Evolutionary conservation across 2,888 invertebrate species (phyloP).

Genomic region (Brachyptera risi): DNA sequence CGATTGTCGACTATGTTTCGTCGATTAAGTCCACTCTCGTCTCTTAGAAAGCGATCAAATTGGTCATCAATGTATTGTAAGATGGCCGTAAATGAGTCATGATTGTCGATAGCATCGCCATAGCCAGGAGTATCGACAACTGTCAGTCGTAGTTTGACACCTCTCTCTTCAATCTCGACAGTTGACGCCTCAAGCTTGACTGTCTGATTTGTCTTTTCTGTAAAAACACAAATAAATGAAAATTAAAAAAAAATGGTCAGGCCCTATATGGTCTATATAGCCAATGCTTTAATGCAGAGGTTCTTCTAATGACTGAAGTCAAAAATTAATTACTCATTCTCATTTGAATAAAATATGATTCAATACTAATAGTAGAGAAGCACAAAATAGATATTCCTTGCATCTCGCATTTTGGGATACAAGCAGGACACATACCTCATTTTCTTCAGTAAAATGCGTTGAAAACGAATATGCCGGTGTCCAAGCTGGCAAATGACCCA

Average conservation of each 20-base stretch:
- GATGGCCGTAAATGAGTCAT: constrained; percentile 84
- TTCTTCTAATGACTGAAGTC: too few relatives aligned
- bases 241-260: background rate
- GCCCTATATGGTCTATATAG: too few relatives aligned
- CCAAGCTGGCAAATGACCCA: too few relatives aligned
- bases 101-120: constrained; percentile 92
- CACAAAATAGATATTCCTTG: too few relatives aligned
- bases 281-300: background rate
- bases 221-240: background rate
- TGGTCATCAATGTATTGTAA: constrained; percentile 97
- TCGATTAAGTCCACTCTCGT: constrained; percentile 93
- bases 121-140: constrained; percentile 96
- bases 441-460: too few relatives aligned
- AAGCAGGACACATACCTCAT: too few relatives aligned
- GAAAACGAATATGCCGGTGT: too few relatives aligned
- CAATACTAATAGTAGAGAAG: too few relatives aligned
- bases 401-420: too few relatives aligned
- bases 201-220: constrained; percentile 87
- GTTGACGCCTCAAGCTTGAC: constrained; percentile 93
- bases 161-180: constrained; percentile 93
- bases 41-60: constrained; percentile 85
- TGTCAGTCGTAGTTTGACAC: constrained; percentile 87
- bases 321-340: too few relatives aligned
- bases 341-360: too few relatives aligned
- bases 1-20: constrained; percentile 95